Percentiles rank a stretch among this genome's conserved stretches.
These are phyloP conservation scores for Dusona sp. DNA, from an alignment of 2,888 invertebrate species.

Conservation along the genomic window DNA sequence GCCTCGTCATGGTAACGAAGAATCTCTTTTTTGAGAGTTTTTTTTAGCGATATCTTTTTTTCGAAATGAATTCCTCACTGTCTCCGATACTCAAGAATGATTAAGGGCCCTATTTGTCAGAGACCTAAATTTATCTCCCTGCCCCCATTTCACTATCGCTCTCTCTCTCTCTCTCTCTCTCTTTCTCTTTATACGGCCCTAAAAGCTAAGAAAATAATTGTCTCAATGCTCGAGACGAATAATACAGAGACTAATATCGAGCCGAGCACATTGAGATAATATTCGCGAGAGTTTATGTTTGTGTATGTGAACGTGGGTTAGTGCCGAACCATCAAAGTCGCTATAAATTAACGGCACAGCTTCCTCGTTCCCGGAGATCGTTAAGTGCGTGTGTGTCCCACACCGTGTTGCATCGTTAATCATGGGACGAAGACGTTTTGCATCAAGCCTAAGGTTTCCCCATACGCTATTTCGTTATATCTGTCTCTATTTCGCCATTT, in stretches of 20 bases:
- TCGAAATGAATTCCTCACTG: neutral
- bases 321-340: slow-evolving; percentile 82
- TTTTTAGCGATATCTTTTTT: slow-evolving; percentile 1
- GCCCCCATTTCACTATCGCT: neutral
- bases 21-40: neutral
- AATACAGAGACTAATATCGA: slow-evolving; percentile 48
- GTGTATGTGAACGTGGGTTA: slow-evolving; percentile 52
- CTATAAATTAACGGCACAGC: slow-evolving; percentile 82
- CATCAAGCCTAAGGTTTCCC: slow-evolving; percentile 30
- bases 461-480: neutral
- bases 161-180: neutral
- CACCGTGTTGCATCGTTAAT: slow-evolving; percentile 67
- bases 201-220: slow-evolving; percentile 43
- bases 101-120: slow-evolving; percentile 70
- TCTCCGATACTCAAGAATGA: slow-evolving; percentile 60
- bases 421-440: slow-evolving; percentile 60
- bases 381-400: slow-evolving; percentile 67
- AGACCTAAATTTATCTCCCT: slow-evolving; percentile 63
- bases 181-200: neutral
- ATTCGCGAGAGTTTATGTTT: slow-evolving; percentile 32
- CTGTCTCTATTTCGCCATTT: neutral
- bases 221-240: slow-evolving; percentile 34
- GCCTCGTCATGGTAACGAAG: neutral
- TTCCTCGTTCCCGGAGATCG: slow-evolving; percentile 81
- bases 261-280: slow-evolving; percentile 44